Evolutionary conservation across 2,113 vertebrate genomes (phyloP).

Genomic region (Dryoscopus gambensis): DNA sequence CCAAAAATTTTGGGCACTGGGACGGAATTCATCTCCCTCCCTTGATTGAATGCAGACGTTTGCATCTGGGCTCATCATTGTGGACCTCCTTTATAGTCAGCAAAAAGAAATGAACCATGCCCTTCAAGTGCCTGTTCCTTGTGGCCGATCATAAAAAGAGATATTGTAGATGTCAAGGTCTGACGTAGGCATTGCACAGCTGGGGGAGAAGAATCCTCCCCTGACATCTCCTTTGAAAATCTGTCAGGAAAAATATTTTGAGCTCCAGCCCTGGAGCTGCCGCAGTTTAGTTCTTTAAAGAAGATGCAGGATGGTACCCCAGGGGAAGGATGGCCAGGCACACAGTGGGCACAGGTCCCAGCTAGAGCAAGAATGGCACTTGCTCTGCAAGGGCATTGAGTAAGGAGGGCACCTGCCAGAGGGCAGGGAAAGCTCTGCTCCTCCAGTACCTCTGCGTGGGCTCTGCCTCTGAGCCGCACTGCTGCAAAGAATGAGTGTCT

Average conservation of each 20-base stretch:
- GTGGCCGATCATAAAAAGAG: slow-evolving; percentile 5
- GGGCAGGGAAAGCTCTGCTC: background rate
- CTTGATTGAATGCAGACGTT: slow-evolving; percentile 32
- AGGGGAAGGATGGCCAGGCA: background rate
- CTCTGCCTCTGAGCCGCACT: background rate
- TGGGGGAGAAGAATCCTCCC: slow-evolving; percentile 5
- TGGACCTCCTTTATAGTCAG: slow-evolving; percentile 31
- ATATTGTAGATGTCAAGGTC: slow-evolving; percentile 30
- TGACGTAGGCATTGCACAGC: slow-evolving; percentile 2
- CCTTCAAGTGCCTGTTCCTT: slow-evolving; percentile 25
- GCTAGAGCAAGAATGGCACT: rapidly evolving
- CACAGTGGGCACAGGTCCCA: rapidly evolving
- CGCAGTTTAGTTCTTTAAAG: background rate
- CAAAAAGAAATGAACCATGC: slow-evolving; percentile 34
- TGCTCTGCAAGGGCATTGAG: rapidly evolving
- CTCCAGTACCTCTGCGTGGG: background rate
- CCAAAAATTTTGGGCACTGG: slow-evolving; percentile 14
- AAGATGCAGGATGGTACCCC: background rate
- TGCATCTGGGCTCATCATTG: background rate
- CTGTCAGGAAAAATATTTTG: background rate
- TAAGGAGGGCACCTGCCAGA: background rate
- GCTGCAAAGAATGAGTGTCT: background rate
- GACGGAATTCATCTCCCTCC: background rate
- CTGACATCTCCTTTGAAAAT: slow-evolving; percentile 13
- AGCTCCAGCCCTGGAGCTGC: background rate